Evolutionary conservation across 2,797 vertebrate genomes (phyloP), one percentile per base, ranked within the genome.

Genomic region (Melanotaenia nigrans): DNA sequence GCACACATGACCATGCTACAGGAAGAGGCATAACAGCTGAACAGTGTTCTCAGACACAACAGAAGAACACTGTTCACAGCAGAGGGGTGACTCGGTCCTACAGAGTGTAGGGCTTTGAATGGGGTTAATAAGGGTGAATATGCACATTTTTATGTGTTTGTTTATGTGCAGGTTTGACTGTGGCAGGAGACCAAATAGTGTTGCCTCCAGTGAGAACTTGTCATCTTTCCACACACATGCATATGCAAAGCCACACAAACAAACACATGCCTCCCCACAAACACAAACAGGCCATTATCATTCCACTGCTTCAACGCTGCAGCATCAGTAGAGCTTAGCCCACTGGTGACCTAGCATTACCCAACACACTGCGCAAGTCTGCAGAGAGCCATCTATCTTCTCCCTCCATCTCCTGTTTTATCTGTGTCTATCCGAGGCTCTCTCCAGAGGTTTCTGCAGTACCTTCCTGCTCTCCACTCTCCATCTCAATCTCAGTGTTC

Each of bases 201-300:
- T 30, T 70, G 75, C 71, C 80, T 81, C 73, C 22, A 59, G 69
- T 42, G 12, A 60, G 75, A 77, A 62, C 40, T 11, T 42, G 38
- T 61, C 42, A 70, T 82, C 61, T 75, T 65, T 78, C 70, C 24
- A 59, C 70, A 63, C 67, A 68, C 66, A 68, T 74, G 59, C 72
- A 76, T 78, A 74, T 73, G 73, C 81, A 79, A 67, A 84, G 71
- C 75, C 63, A 4, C 78, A 73, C 79, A 89, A 84, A 82, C 84
- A 87, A 78, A 82, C 75, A 75, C 77, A 66, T 18, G 45, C 30
- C 64, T 51, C 64, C 53, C 49, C 64, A 75, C 33, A 74, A 62
- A 87, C 80, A 83, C 75, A 89, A 87, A 87, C 77, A 76, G 76
- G 72, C 81, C 80, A 90, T 89, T 90, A 91, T 87, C 87, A 93